These are phyloP conservation scores for Hecatera dysodea DNA, from an alignment of 2,888 invertebrate species.

Conservation along the genomic window DNA sequence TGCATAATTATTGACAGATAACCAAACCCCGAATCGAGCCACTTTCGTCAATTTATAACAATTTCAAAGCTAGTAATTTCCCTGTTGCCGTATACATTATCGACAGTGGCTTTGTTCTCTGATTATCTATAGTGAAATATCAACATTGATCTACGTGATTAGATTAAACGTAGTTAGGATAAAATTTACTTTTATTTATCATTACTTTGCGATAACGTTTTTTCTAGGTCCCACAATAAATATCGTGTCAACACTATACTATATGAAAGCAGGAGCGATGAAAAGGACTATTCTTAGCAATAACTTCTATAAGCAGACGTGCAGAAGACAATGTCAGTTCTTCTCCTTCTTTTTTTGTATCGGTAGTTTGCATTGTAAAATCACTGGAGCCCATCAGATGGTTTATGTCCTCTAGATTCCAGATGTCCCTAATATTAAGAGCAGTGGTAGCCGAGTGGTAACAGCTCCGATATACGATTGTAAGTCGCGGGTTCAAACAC, in stretches of 20 bases:
- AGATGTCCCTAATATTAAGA: too few relatives aligned
- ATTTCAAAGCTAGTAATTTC: constrained; percentile 9
- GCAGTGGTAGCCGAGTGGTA: too few relatives aligned
- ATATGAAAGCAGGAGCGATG: too few relatives aligned
- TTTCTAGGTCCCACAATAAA: neutral
- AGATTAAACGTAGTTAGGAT: neutral
- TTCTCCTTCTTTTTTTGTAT: neutral
- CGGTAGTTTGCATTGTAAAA: neutral
- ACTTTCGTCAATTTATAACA: constrained; percentile 24
- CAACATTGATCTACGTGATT: neutral
- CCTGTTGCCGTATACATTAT: neutral
- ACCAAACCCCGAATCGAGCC: constrained; percentile 1
- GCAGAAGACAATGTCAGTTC: neutral
- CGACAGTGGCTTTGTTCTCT: neutral
- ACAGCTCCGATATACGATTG: too few relatives aligned
- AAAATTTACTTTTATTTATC: neutral
- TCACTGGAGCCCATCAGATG: too few relatives aligned
- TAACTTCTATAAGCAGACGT: neutral
- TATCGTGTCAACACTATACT: neutral
- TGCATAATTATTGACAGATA: constrained; percentile 45
- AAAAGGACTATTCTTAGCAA: neutral
- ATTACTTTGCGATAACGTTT: neutral
- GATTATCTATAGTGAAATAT: constrained; percentile 8
- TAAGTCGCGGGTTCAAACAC: too few relatives aligned
- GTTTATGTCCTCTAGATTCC: too few relatives aligned